phyloP scores from a whole-genome alignment of 1,140 invertebrate species.

The Phocides pigmalion region DNA sequence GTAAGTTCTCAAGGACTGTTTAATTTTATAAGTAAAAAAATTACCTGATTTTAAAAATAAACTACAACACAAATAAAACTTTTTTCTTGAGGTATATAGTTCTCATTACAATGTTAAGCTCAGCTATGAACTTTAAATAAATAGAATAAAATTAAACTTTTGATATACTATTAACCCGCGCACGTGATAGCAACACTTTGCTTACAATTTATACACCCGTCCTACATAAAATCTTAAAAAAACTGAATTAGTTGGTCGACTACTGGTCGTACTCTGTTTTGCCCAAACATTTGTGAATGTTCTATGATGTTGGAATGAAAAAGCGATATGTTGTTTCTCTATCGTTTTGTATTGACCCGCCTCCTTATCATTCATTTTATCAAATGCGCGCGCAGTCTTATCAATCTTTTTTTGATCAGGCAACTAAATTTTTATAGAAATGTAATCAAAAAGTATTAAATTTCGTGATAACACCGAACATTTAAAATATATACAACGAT shows the following conservation, averaged over 20 bases:
- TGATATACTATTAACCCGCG: constrained; percentile 39
- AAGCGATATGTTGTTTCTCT: constrained; percentile 53
- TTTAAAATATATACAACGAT: too few species aligned
- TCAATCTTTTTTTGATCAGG: constrained; percentile 4
- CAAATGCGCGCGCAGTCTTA: constrained; percentile 57
- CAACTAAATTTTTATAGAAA: too few species aligned
- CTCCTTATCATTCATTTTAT: constrained; percentile 55
- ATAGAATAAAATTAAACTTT: neutral
- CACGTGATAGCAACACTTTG: constrained; percentile 58
- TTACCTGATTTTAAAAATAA: too few species aligned
- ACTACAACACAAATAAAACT: constrained; percentile 5
- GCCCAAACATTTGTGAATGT: constrained; percentile 12
- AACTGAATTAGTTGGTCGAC: constrained; percentile 51
- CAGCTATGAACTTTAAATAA: neutral
- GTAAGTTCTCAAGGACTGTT: too few species aligned
- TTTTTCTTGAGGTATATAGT: neutral
- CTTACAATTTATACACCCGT: constrained; percentile 55
- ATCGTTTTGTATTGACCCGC: constrained; percentile 62
- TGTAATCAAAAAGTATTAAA: too few species aligned
- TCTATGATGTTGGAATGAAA: constrained; percentile 42
- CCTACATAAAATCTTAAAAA: constrained; percentile 51
- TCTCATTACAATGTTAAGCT: neutral
- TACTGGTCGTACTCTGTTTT: constrained; percentile 23
- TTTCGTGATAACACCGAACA: too few species aligned
- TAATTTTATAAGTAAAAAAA: too few species aligned